A percentile compares a stretch with the other conserved stretches of the same genome.
Conservation (phyloP, 2,888 invertebrate species). For the Drosophila infuscata region DNA sequence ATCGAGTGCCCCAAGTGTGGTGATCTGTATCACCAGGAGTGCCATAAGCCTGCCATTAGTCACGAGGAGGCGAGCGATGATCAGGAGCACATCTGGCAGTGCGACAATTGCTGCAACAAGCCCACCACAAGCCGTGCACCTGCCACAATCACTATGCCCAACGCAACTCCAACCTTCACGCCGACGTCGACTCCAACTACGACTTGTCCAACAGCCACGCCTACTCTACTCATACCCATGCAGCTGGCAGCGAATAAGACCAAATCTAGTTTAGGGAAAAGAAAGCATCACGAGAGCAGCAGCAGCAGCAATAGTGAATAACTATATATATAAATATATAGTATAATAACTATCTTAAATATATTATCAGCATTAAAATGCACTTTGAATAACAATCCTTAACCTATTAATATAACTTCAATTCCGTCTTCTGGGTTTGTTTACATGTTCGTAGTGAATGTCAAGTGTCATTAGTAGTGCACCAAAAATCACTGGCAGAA, state of each 20-base stretch:
- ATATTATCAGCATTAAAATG: too few relatives aligned
- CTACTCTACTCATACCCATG: constrained; percentile 64
- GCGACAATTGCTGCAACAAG: constrained; percentile 86
- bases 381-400: too few relatives aligned
- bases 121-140: constrained; percentile 67
- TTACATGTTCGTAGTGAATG: too few relatives aligned
- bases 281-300: too few relatives aligned
- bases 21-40: constrained; percentile 96
- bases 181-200: constrained; percentile 1
- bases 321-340: too few relatives aligned
- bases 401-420: too few relatives aligned
- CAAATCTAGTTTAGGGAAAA: constrained; percentile 61
- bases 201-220: constrained; percentile 6
- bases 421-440: too few relatives aligned
- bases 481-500: too few relatives aligned
- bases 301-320: too few relatives aligned
- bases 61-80: constrained; percentile 91
- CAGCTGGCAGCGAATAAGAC: constrained; percentile 71
- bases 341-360: too few relatives aligned
- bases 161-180: neutral
- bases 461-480: too few relatives aligned
- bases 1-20: constrained; percentile 97
- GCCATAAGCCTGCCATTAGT: constrained; percentile 94
- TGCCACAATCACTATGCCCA: constrained; percentile 23
- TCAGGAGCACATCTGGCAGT: constrained; percentile 88